Evolutionary conservation across 23 tunicate genomes (phyloP).

Genomic region (Corella eumyota): DNA sequence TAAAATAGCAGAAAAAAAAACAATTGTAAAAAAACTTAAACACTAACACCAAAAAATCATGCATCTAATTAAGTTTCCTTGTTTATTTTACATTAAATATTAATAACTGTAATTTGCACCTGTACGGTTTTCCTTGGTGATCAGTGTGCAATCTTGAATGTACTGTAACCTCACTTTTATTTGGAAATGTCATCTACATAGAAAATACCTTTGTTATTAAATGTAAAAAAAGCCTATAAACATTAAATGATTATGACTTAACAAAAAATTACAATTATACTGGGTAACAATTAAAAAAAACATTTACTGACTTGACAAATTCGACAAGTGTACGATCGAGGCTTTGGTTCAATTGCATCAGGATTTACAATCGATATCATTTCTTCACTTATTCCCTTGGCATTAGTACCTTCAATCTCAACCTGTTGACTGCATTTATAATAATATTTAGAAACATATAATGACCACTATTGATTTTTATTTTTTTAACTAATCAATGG

Average conservation of each 20-base stretch:
- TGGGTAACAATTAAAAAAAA: not conserved
- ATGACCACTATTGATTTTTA: no score
- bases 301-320: conserved; percentile 58
- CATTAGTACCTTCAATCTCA: not conserved
- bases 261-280: no score
- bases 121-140: conserved; percentile 91
- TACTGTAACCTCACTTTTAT: conserved; percentile 93
- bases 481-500: no score
- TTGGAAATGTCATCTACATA: conserved; percentile 71
- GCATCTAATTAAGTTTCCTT: not conserved
- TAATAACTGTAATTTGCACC: conserved; percentile 14
- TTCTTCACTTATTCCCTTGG: not conserved
- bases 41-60: not conserved
- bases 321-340: conserved; percentile 74
- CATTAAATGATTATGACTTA: no score
- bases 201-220: not conserved
- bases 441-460: no score
- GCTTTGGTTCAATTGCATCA: conserved; percentile 85
- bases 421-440: not conserved
- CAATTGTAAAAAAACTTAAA: not conserved
- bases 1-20: not conserved
- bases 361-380: conserved; percentile 29
- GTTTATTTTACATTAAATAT: not conserved
- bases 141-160: conserved; percentile 86
- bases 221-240: no score